Evolutionary conservation across 2,113 vertebrate genomes (phyloP).

Genomic region (Cisticola juncidis): DNA sequence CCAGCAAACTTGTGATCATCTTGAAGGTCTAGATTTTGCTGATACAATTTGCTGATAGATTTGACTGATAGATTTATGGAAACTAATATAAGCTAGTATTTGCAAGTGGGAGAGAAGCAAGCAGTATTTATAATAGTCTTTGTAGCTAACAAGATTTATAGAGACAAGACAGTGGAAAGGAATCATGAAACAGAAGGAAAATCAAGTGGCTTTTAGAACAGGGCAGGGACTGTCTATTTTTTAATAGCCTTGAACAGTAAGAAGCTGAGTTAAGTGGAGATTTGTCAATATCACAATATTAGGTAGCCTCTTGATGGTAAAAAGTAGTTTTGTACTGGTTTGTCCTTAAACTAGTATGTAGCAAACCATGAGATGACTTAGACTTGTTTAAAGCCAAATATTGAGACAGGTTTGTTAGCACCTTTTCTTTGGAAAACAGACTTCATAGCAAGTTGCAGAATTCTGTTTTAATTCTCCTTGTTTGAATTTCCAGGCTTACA

Average conservation of each 20-base stretch:
- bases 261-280: not conserved
- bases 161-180: not conserved
- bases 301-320: not conserved
- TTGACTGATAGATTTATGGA: not conserved
- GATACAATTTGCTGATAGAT: not conserved
- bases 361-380: not conserved
- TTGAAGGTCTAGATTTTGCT: not conserved
- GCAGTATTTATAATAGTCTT: not conserved
- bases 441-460: not conserved
- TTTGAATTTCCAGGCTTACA: not conserved
- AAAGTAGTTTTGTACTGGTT: not conserved
- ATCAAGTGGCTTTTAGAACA: not conserved
- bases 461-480: not conserved
- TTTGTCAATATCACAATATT: not conserved
- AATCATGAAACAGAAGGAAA: not conserved
- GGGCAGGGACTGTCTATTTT: not conserved
- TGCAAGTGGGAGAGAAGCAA: not conserved
- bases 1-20: fast-evolving
- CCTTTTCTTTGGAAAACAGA: not conserved
- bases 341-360: not conserved
- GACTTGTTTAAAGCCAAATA: not conserved
- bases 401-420: not conserved
- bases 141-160: not conserved
- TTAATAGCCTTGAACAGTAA: not conserved
- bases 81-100: not conserved